These are phyloP conservation scores for Tetrao urogallus DNA, from an alignment of 2,113 vertebrate species.

Conservation along the genomic window DNA sequence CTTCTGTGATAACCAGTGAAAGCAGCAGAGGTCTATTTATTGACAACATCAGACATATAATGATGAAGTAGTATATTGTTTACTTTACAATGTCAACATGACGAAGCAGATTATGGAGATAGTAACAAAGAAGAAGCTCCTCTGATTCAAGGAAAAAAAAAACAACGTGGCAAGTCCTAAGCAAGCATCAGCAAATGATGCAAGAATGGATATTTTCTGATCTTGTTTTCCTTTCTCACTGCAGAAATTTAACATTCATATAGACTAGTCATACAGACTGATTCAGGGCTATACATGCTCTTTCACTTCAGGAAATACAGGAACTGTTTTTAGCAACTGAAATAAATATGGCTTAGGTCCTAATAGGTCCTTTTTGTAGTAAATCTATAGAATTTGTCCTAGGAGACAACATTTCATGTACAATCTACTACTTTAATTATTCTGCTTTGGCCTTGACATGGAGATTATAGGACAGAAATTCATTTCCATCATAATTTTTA, in stretches of 20 bases:
- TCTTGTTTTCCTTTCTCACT: rapidly evolving
- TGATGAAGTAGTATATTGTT: background rate
- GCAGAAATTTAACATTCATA: background rate
- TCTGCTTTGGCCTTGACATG: background rate
- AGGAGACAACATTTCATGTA: background rate
- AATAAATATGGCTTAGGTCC: background rate
- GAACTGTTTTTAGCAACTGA: background rate
- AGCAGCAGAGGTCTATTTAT: background rate
- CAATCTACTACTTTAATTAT: background rate
- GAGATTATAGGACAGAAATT: background rate
- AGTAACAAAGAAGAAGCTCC: background rate
- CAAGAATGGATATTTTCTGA: background rate
- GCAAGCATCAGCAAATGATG: background rate
- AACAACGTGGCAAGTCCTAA: background rate
- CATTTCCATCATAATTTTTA: background rate
- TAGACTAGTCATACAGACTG: background rate
- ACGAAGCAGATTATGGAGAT: background rate
- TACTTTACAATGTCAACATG: background rate
- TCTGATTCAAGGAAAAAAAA: background rate
- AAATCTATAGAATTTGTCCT: background rate
- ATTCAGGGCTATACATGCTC: background rate
- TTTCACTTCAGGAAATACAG: background rate
- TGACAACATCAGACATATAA: background rate
- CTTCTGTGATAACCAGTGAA: background rate
- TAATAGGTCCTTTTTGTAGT: background rate